Percentiles rank a stretch among this genome's conserved stretches.
Conservation (phyloP, 2,797 vertebrate genomes). For the Peromyscus aztecus region DNA sequence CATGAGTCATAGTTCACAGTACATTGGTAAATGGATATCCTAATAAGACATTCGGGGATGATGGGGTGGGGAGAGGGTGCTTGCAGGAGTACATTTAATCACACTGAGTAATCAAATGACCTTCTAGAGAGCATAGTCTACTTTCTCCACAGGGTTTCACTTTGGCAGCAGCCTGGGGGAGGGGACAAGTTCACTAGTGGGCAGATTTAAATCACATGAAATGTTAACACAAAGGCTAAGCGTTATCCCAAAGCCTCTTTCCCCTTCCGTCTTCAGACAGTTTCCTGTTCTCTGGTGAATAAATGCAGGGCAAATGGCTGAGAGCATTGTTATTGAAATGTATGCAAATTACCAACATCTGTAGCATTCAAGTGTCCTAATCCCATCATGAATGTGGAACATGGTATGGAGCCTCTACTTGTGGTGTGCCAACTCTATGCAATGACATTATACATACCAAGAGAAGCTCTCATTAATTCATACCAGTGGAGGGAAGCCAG, state of each 20-base stretch:
- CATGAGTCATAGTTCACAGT: background rate
- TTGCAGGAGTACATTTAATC: background rate
- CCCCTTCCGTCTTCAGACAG: background rate
- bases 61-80: too few relatives aligned
- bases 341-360: background rate
- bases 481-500: background rate
- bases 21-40: background rate
- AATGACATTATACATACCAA: background rate
- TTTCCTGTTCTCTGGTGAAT: slow-evolving; percentile 45
- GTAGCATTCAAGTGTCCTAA: background rate
- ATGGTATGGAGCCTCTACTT: background rate
- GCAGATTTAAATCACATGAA: background rate
- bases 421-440: background rate
- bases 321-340: background rate
- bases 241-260: background rate
- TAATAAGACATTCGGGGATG: background rate
- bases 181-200: background rate
- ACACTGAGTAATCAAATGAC: background rate
- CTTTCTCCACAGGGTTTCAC: background rate
- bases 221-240: background rate
- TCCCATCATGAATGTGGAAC: background rate
- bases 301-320: slow-evolving; percentile 17
- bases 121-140: background rate
- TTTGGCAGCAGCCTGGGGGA: background rate
- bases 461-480: background rate